These are phyloP conservation scores for Elephas maximus DNA, from an alignment of 2,113 vertebrate species.

Conservation along the genomic window DNA sequence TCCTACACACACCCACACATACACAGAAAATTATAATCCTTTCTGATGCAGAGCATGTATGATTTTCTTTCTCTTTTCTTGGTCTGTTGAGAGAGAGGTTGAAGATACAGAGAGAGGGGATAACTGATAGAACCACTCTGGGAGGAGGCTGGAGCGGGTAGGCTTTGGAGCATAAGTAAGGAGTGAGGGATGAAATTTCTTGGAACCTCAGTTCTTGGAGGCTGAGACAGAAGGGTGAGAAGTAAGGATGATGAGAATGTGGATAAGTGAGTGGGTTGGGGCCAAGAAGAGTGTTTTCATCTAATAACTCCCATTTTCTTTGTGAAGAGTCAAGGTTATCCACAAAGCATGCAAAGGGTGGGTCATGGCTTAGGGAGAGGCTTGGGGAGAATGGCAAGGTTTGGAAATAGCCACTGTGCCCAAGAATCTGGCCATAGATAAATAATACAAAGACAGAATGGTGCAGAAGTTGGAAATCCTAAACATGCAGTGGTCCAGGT, in stretches of 20 bases:
- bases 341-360: background rate
- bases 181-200: background rate
- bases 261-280: background rate
- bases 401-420: background rate
- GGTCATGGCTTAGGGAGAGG: background rate
- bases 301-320: background rate
- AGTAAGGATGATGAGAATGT: background rate
- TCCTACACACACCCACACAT: no score
- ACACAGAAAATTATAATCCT: no score
- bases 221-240: background rate
- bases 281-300: background rate
- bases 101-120: background rate
- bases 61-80: conserved; percentile 25
- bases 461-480: background rate
- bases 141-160: background rate
- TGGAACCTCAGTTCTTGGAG: no score
- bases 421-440: conserved; percentile 12
- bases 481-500: background rate
- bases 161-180: background rate
- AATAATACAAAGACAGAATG: background rate
- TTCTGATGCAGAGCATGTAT: background rate
- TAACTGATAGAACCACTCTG: background rate
- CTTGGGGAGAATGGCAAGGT: background rate
- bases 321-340: background rate
- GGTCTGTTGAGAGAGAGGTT: background rate